phyloP scores from a whole-genome alignment of 2,888 invertebrate species.

The Panopea generosa region DNA sequence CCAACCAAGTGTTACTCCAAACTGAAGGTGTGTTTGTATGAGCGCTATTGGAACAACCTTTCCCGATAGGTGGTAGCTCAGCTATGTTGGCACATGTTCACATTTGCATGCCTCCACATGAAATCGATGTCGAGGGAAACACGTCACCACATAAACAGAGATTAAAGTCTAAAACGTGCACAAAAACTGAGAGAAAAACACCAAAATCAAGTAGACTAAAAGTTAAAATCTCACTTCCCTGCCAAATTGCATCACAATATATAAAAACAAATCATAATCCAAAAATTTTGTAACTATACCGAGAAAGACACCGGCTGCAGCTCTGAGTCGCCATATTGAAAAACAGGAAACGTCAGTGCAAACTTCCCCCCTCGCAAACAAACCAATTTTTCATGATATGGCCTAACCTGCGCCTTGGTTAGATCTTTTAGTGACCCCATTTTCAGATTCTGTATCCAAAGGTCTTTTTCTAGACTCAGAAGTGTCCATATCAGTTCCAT shows the following conservation, averaged over 20 bases:
- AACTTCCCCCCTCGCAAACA: conserved; percentile 63
- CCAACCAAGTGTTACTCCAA: conserved; percentile 65
- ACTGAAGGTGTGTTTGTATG: conserved; percentile 66
- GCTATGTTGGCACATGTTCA: conserved; percentile 76
- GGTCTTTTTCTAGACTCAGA: conserved; percentile 85
- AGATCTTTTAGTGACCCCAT: conserved; percentile 84
- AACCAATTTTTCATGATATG: conserved; percentile 72
- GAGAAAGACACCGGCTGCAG: conserved; percentile 73
- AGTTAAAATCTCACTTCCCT: conserved; percentile 48
- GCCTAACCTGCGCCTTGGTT: conserved; percentile 84
- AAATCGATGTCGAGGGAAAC: conserved; percentile 72
- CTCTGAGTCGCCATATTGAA: conserved; percentile 81
- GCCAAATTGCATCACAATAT: conserved; percentile 64
- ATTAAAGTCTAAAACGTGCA: conserved; percentile 44
- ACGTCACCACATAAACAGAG: conserved; percentile 59
- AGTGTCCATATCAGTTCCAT: conserved; percentile 83
- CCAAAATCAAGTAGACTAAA: conserved; percentile 37
- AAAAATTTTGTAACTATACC: conserved; percentile 67
- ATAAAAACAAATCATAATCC: conserved; percentile 63
- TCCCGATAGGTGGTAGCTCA: conserved; percentile 73
- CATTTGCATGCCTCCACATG: conserved; percentile 80
- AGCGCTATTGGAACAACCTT: conserved; percentile 65
- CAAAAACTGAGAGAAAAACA: conserved; percentile 38
- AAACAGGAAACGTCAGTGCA: conserved; percentile 72
- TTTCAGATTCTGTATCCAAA: conserved; percentile 84